A percentile compares a stretch with the other conserved stretches of the same genome.
These are phyloP conservation scores for Cheiracanthium punctorium DNA, from an alignment of 2,888 invertebrate species.

Conservation along the genomic window DNA sequence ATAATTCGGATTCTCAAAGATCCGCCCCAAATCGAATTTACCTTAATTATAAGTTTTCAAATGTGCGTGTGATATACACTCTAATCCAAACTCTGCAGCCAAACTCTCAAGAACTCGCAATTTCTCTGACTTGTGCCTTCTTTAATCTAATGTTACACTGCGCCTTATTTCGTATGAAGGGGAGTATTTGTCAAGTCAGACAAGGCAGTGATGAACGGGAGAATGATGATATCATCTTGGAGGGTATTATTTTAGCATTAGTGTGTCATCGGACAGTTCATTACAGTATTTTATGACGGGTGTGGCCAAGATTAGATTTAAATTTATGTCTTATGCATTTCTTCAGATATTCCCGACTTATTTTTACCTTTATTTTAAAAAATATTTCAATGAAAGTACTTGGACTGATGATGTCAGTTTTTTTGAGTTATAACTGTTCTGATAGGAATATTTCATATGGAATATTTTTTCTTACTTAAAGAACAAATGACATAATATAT, in stretches of 20 bases:
- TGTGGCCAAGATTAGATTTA: conserved; percentile 5
- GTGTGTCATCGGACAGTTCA: conserved; percentile 4
- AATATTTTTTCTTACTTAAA: no score
- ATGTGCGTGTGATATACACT: no score
- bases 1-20: no score
- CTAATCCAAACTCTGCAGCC: no score
- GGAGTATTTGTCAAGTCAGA: background rate
- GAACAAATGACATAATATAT: no score
- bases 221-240: conserved; percentile 10
- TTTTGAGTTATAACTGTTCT: no score
- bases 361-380: no score
- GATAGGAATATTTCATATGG: no score
- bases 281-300: conserved; percentile 12
- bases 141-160: background rate
- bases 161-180: background rate
- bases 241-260: conserved; percentile 12
- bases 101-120: background rate
- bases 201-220: conserved; percentile 10
- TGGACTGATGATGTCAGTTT: background rate
- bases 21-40: no score
- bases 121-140: background rate
- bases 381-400: background rate
- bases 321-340: background rate
- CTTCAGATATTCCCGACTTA: background rate
- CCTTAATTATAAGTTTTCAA: no score